These are phyloP conservation scores for Eremobia ochroleuca DNA, from an alignment of 2,888 invertebrate species.

Conservation along the genomic window DNA sequence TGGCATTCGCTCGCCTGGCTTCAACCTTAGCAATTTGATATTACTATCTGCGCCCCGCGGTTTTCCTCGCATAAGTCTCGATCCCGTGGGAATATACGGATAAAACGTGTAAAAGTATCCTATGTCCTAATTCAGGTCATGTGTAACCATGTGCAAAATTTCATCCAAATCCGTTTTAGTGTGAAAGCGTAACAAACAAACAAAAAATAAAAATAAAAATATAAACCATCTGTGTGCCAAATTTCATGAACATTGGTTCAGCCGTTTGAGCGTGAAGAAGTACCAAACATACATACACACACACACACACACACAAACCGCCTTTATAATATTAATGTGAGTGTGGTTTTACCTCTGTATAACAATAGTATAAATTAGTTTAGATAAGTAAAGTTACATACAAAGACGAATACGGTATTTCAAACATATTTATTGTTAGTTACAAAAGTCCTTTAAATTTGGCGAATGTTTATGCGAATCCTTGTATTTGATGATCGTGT, in stretches of 20 bases:
- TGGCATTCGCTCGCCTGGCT: background rate
- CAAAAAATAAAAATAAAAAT: too few relatives aligned
- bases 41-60: background rate
- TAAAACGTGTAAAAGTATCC: background rate
- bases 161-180: background rate
- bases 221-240: too few relatives aligned
- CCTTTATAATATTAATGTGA: too few relatives aligned
- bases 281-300: too few relatives aligned
- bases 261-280: background rate
- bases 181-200: too few relatives aligned
- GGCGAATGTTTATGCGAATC: conserved; percentile 68
- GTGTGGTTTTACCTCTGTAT: background rate
- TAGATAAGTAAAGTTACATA: background rate
- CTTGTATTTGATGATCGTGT: conserved; percentile 64
- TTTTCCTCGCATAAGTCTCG: too few relatives aligned
- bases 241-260: too few relatives aligned
- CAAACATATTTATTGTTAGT: background rate
- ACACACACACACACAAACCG: too few relatives aligned
- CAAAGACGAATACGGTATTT: background rate
- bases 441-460: background rate
- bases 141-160: background rate
- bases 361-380: background rate
- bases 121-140: background rate
- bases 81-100: too few relatives aligned
- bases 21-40: background rate